Conservation (phyloP, 2,888 invertebrate genomes). For the Sympetrum striolatum region DNA sequence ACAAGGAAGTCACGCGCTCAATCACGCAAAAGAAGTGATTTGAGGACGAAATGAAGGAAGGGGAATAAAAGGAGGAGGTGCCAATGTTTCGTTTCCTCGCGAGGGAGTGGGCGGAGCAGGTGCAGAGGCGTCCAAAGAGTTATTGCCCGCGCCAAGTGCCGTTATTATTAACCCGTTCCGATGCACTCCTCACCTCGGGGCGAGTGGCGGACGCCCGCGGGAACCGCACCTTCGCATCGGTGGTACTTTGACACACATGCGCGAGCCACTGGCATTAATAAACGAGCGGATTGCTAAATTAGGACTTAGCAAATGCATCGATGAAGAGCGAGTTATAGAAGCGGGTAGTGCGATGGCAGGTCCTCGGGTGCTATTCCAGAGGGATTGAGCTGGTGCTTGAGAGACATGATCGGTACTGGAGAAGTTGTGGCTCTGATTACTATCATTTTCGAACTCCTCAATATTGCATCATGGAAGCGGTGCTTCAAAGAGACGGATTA, state of each 20-base stretch:
- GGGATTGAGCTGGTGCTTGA: too few relatives aligned
- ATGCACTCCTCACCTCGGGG: neutral
- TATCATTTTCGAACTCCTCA: too few relatives aligned
- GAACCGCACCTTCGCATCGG: neutral
- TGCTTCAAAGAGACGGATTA: too few relatives aligned
- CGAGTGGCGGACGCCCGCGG: neutral
- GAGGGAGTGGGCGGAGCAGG: conserved; percentile 5
- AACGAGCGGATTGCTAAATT: too few relatives aligned
- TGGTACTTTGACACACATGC: neutral
- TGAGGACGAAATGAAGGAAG: neutral
- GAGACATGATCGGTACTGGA: too few relatives aligned
- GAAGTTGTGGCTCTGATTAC: too few relatives aligned
- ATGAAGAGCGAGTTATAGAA: too few relatives aligned
- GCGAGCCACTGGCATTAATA: too few relatives aligned
- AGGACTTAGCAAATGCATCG: too few relatives aligned
- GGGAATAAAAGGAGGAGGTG: neutral
- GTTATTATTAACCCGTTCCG: conserved; percentile 1
- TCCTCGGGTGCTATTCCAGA: too few relatives aligned
- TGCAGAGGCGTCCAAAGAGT: neutral
- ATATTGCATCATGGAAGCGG: too few relatives aligned
- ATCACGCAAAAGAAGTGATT: neutral
- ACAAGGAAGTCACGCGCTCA: neutral
- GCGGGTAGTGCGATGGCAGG: too few relatives aligned
- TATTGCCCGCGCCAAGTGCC: neutral
- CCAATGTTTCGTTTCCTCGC: neutral